These are phyloP conservation scores for Hemibagrus guttatus DNA, from an alignment of 2,797 vertebrate genomes.

Conservation along the genomic window DNA sequence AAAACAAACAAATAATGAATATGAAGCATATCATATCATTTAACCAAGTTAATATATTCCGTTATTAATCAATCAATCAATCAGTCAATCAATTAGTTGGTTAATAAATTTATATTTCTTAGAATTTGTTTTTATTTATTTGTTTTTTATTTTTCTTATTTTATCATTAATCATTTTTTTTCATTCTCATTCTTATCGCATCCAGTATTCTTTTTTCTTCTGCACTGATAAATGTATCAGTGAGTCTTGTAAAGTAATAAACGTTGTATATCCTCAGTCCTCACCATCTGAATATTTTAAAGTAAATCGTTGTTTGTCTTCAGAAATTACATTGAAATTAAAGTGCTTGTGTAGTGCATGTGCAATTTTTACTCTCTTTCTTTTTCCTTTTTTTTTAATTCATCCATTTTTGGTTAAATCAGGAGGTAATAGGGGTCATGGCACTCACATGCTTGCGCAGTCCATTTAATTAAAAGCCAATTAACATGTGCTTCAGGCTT, in stretches of 20 bases:
- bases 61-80: no score
- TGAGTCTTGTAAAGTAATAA: background rate
- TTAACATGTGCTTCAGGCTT: slow-evolving; percentile 31
- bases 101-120: no score
- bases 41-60: no score
- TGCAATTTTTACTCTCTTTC: no score
- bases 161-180: background rate
- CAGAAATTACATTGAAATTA: background rate
- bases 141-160: background rate
- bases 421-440: slow-evolving; percentile 23
- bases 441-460: slow-evolving; percentile 22
- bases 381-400: background rate
- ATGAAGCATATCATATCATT: no score
- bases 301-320: background rate
- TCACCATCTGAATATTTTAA: background rate
- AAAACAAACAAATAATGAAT: no score
- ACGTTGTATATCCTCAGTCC: background rate
- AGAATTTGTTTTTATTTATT: no score
- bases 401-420: slow-evolving; percentile 18
- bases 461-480: slow-evolving; percentile 36
- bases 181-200: background rate
- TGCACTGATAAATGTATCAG: background rate
- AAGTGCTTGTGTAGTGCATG: background rate
- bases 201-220: background rate
- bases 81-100: no score